phyloP scores from a whole-genome alignment of 2,888 invertebrate species.

The Muschampia plurimacula region DNA sequence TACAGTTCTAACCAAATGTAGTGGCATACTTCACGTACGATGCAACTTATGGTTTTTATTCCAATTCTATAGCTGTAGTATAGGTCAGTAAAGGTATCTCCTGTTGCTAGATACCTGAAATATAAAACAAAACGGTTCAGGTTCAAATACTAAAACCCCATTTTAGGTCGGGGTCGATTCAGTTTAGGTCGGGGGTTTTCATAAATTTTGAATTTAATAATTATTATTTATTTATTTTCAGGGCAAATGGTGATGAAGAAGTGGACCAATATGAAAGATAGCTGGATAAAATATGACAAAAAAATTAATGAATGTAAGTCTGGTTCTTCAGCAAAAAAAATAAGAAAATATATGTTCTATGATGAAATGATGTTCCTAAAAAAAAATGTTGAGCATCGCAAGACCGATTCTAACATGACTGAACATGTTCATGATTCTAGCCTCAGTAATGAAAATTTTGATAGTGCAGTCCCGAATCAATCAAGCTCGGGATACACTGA shows the following conservation, averaged over 20 bases:
- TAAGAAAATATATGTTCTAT: constrained; percentile 39
- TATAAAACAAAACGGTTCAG: constrained; percentile 42
- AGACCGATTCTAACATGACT: constrained; percentile 48
- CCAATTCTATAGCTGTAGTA: constrained; percentile 49
- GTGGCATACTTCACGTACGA: constrained; percentile 46
- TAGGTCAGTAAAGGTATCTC: constrained; percentile 48
- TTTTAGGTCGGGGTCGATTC: constrained; percentile 46
- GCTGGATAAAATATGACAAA: constrained; percentile 43
- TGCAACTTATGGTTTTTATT: constrained; percentile 49
- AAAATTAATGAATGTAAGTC: constrained; percentile 43
- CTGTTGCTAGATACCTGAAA: constrained; percentile 49
- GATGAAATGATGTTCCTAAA: constrained; percentile 39
- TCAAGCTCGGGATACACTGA: constrained; percentile 45
- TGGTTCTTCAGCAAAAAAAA: constrained; percentile 43
- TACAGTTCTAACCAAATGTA: constrained; percentile 42
- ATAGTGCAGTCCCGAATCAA: constrained; percentile 48
- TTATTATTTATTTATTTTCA: constrained; percentile 37
- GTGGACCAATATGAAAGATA: constrained; percentile 47
- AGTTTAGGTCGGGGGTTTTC: constrained; percentile 42
- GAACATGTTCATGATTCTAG: constrained; percentile 41
- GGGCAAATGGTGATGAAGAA: constrained; percentile 42
- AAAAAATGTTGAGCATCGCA: constrained; percentile 40
- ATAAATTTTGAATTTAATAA: constrained; percentile 17
- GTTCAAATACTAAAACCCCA: constrained; percentile 45
- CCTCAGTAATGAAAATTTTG: constrained; percentile 45